Conservation (phyloP, 2,888 invertebrate genomes). For the Epirrhoe tristata region DNA sequence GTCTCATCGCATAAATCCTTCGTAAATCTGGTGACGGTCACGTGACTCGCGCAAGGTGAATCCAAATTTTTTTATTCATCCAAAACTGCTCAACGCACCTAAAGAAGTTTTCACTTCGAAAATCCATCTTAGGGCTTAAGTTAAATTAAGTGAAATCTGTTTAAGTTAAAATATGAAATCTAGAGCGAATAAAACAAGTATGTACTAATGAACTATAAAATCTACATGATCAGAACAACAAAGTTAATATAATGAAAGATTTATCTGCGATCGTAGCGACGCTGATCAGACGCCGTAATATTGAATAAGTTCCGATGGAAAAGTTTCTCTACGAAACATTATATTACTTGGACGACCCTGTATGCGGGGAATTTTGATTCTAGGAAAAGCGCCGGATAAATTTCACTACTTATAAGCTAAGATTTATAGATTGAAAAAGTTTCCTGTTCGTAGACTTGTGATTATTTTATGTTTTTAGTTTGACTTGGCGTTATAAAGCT, state of each 20-base stretch:
- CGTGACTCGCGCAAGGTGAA: too few species aligned
- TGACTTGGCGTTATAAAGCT: background rate
- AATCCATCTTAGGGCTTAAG: too few species aligned
- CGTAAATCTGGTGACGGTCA: too few species aligned
- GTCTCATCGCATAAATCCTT: too few species aligned
- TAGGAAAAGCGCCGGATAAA: constrained; percentile 55
- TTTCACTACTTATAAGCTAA: constrained; percentile 3
- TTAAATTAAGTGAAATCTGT: too few species aligned
- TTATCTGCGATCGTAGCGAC: constrained; percentile 57
- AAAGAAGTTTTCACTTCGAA: too few species aligned
- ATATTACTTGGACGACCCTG: constrained; percentile 74
- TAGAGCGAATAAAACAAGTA: background rate
- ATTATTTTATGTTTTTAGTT: background rate
- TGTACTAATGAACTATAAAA: constrained; percentile 33
- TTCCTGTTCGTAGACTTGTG: background rate
- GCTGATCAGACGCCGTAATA: constrained; percentile 64
- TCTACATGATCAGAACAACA: constrained; percentile 43
- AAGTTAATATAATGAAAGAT: constrained; percentile 51
- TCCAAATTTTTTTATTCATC: too few species aligned
- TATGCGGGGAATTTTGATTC: constrained; percentile 76
- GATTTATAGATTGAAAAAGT: background rate
- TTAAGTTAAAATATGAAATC: background rate
- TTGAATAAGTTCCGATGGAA: constrained; percentile 80
- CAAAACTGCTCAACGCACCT: too few species aligned
- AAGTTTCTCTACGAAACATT: constrained; percentile 80